Conservation (phyloP, 2,797 vertebrate species). For the Rhabdomys pumilio region DNA sequence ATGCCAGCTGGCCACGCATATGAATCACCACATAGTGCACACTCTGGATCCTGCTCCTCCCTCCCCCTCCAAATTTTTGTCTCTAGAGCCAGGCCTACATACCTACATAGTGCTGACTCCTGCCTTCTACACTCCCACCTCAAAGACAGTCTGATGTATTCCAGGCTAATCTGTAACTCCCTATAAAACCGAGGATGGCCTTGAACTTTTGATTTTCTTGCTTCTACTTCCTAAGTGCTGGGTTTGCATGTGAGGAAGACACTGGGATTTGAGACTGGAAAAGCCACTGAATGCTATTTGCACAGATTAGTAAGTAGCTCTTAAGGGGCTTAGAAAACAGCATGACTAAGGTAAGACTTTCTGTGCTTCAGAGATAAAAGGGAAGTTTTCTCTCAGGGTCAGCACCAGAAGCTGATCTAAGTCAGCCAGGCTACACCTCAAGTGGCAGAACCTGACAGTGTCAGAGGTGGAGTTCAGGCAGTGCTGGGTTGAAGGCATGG, state of each 20-base stretch:
- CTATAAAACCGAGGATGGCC: neutral
- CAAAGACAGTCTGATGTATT: neutral
- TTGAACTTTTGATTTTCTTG: neutral
- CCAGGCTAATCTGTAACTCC: neutral
- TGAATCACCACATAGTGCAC: no score
- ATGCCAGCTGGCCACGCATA: neutral
- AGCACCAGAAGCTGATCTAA: neutral
- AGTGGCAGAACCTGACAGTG: neutral
- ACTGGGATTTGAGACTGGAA: neutral
- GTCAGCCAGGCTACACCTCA: neutral
- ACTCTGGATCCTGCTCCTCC: neutral
- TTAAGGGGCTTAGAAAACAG: neutral
- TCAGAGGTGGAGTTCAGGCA: neutral
- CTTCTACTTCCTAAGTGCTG: neutral
- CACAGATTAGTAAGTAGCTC: neutral
- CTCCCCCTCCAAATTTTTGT: neutral
- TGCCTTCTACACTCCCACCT: no score
- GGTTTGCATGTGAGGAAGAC: neutral
- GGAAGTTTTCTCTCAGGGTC: neutral
- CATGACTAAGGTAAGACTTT: neutral
- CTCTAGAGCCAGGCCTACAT: neutral
- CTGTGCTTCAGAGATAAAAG: neutral
- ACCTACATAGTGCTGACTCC: neutral
- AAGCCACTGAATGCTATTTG: neutral
- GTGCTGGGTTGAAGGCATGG: neutral